Evolutionary conservation across 2,888 invertebrate genomes (phyloP).

Genomic region (Zygaena filipendulae): DNA sequence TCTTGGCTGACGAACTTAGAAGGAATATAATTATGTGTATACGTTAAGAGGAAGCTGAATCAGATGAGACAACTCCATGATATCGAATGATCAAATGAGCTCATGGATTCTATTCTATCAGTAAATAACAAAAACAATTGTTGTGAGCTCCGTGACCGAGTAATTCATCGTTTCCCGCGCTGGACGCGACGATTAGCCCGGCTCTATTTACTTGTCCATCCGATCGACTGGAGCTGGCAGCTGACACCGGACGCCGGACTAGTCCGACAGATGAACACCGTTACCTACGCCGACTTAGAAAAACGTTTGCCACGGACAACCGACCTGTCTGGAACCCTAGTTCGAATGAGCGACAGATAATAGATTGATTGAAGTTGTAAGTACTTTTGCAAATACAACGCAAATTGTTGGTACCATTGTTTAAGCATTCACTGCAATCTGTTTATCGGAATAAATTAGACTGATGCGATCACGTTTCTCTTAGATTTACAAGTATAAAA

Average conservation of each 20-base stretch:
- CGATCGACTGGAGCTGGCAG: constrained; percentile 50
- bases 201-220: constrained; percentile 67
- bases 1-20: too few relatives aligned
- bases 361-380: constrained; percentile 15
- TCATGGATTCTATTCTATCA: too few relatives aligned
- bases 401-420: constrained; percentile 31
- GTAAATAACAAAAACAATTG: constrained; percentile 56
- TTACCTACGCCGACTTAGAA: constrained; percentile 63
- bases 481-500: constrained; percentile 1
- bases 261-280: constrained; percentile 54
- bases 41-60: too few relatives aligned
- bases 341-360: constrained; percentile 32
- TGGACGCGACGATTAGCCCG: constrained; percentile 61
- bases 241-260: constrained; percentile 56
- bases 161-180: constrained; percentile 64
- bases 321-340: constrained; percentile 28
- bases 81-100: too few relatives aligned
- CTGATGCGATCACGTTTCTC: constrained; percentile 21
- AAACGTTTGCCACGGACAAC: constrained; percentile 55
- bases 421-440: too few relatives aligned
- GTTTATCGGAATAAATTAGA: constrained; percentile 22
- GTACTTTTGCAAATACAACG: constrained; percentile 12
- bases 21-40: too few relatives aligned
- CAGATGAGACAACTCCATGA: too few relatives aligned
- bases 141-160: constrained; percentile 53